These are phyloP conservation scores for Tolypeutes matacus DNA, from an alignment of 2,797 vertebrate species.

Conservation along the genomic window DNA sequence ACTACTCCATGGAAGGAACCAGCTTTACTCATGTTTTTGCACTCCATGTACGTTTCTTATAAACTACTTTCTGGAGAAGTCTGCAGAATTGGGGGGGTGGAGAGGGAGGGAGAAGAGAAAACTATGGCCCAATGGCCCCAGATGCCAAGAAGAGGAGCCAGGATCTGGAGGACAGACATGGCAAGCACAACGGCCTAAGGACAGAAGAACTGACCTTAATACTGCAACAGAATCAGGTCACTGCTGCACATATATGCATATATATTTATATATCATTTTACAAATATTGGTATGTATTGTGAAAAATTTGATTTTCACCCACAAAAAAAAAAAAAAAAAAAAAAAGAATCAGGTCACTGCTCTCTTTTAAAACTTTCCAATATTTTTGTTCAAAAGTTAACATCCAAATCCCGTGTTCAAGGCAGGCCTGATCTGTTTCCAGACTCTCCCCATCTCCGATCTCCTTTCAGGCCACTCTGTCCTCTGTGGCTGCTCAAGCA, in stretches of 20 bases:
- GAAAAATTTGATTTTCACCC: no score
- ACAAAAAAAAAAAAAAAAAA: no score
- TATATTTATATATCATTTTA: no score
- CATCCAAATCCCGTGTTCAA: neutral
- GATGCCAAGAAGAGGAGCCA: neutral
- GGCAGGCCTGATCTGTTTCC: neutral
- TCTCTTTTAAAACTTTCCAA: neutral
- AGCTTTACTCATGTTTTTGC: neutral
- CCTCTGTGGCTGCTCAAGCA: neutral
- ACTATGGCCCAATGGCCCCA: neutral
- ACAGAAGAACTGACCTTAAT: neutral
- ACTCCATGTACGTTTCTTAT: neutral
- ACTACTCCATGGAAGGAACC: neutral
- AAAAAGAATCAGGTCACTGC: neutral
- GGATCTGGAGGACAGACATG: neutral
- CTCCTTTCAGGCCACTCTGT: neutral
- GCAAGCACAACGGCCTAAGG: neutral
- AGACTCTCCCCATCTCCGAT: neutral
- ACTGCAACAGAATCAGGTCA: neutral
- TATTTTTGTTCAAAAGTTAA: neutral
- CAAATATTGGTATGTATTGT: no score
- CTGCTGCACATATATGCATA: no score
- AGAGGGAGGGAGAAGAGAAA: neutral
- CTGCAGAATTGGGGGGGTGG: neutral
- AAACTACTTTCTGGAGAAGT: neutral